A percentile compares a stretch with the other conserved stretches of the same genome.
Conservation (phyloP, 2,113 vertebrate species). For the Brachyhypopomus occidentalis region DNA sequence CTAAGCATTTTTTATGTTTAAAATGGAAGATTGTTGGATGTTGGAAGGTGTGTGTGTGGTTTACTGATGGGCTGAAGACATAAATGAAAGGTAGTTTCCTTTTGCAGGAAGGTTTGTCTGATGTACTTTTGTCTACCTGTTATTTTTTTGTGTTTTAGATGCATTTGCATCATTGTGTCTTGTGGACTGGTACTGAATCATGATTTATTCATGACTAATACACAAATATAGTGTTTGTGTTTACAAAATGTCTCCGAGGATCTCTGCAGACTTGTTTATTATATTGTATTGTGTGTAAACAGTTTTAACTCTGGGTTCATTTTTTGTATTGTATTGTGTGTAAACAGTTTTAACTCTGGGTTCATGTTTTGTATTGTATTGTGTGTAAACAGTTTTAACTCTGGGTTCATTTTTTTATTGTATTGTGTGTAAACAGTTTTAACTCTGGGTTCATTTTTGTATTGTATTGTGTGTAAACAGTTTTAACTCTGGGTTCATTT, state of each 20-base stretch:
- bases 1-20: background rate
- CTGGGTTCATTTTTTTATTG: too few species aligned
- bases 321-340: too few species aligned
- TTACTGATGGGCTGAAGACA: background rate
- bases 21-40: background rate
- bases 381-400: too few species aligned
- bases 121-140: background rate
- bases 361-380: too few species aligned
- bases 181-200: slow-evolving; percentile 31
- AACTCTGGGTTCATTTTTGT: too few species aligned
- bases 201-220: slow-evolving; percentile 33
- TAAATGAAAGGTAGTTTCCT: background rate
- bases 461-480: background rate
- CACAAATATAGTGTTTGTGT: slow-evolving; percentile 12
- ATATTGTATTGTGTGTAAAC: background rate
- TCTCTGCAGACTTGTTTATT: slow-evolving; percentile 12
- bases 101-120: background rate
- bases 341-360: too few species aligned
- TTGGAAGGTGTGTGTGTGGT: background rate
- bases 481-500: too few species aligned
- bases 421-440: too few species aligned
- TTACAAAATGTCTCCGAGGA: slow-evolving; percentile 3
- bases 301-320: too few species aligned
- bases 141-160: slow-evolving; percentile 7
- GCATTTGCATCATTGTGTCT: slow-evolving; percentile 10